Evolutionary conservation across 2,113 vertebrate genomes (phyloP).

Genomic region (Fulica atra): DNA sequence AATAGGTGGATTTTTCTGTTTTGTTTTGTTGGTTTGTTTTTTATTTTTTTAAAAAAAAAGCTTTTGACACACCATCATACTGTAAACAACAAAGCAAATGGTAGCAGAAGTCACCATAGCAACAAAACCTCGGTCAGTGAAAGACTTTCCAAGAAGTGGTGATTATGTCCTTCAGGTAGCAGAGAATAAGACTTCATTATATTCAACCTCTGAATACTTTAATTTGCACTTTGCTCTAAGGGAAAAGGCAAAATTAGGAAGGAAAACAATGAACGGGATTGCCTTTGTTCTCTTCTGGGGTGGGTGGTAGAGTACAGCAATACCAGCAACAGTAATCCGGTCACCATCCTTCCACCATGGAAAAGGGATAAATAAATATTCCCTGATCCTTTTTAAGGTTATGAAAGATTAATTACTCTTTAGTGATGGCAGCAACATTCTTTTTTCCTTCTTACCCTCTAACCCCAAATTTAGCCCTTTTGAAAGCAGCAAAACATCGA

Average conservation of each 20-base stretch:
- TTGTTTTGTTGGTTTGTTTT: background rate
- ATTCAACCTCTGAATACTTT: background rate
- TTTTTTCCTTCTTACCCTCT: background rate
- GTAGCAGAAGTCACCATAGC: conserved; percentile 35
- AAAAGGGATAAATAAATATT: background rate
- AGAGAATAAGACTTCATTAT: conserved; percentile 11
- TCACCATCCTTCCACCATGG: background rate
- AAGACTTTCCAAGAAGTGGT: conserved; percentile 19
- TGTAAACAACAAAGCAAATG: conserved; percentile 26
- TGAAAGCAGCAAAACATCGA: background rate
- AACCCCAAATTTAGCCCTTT: background rate
- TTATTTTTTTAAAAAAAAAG: background rate
- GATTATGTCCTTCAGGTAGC: conserved; percentile 25
- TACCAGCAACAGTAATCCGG: background rate
- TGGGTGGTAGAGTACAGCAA: background rate
- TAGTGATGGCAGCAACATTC: background rate
- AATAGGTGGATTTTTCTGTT: background rate
- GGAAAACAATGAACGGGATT: background rate
- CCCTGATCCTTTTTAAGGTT: background rate
- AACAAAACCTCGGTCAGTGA: conserved; percentile 45
- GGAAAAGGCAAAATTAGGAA: background rate
- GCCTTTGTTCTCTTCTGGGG: background rate
- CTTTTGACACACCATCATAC: background rate
- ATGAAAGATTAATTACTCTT: background rate
- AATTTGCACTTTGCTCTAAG: conserved; percentile 13